Evolutionary conservation across 2,113 vertebrate species (phyloP).

Genomic region (Salvelinus namaycush): DNA sequence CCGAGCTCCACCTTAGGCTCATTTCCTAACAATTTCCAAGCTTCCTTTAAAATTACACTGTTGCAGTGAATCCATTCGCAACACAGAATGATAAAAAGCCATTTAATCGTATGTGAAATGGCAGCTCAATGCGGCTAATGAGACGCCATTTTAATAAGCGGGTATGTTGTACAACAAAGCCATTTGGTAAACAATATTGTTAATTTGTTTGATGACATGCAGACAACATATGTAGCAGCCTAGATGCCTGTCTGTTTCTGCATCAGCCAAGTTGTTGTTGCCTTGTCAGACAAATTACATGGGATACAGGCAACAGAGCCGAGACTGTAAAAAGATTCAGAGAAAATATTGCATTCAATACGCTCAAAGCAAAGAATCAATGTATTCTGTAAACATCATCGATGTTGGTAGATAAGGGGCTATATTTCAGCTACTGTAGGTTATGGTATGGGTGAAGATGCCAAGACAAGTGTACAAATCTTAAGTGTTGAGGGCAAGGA

Average conservation of each 20-base stretch:
- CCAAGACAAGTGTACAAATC: too few species aligned
- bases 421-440: too few species aligned
- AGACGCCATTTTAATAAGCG: slow-evolving; percentile 74
- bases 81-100: slow-evolving; percentile 70
- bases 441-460: too few species aligned
- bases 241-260: too few species aligned
- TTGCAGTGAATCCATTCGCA: slow-evolving; percentile 68
- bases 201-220: slow-evolving; percentile 67
- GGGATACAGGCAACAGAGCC: too few species aligned
- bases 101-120: slow-evolving; percentile 75
- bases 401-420: too few species aligned
- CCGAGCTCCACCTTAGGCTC: slow-evolving; percentile 65
- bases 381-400: too few species aligned
- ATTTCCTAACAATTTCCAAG: slow-evolving; percentile 68
- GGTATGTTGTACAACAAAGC: slow-evolving; percentile 72
- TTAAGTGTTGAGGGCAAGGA: too few species aligned
- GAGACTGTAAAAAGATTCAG: too few species aligned
- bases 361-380: too few species aligned
- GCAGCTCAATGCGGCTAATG: slow-evolving; percentile 69
- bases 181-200: slow-evolving; percentile 73
- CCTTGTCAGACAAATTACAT: slow-evolving; percentile 13
- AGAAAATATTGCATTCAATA: too few species aligned
- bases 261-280: too few species aligned
- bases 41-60: slow-evolving; percentile 67
- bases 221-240: slow-evolving; percentile 26